Percentiles rank a stretch among this genome's conserved stretches.
phyloP scores from a whole-genome alignment of 2,113 vertebrate genomes.

The Isurus oxyrinchus region DNA sequence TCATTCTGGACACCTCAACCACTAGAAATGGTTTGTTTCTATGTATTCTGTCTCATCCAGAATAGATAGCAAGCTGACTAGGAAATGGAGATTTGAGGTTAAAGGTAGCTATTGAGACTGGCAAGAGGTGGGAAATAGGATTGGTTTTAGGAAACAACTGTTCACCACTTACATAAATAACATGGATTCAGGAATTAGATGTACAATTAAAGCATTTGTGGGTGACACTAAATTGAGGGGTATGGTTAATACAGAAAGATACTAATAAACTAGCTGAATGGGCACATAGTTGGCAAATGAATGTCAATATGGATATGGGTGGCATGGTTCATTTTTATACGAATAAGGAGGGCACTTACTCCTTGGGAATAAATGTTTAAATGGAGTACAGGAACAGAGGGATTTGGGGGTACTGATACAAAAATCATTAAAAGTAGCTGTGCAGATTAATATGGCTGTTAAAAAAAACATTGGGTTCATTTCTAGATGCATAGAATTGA shows the following conservation, averaged over 20 bases:
- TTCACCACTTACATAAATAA: not conserved
- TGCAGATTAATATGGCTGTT: too few relatives aligned
- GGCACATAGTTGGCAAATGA: not conserved
- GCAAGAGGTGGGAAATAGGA: not conserved
- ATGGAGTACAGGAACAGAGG: too few relatives aligned
- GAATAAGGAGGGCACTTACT: not conserved
- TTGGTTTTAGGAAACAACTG: not conserved
- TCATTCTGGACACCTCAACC: not conserved
- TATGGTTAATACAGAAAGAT: not conserved
- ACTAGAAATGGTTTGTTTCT: not conserved
- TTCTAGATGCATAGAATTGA: too few relatives aligned
- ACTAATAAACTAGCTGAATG: not conserved
- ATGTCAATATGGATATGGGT: not conserved
- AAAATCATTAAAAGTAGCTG: too few relatives aligned
- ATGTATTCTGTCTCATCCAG: not conserved
- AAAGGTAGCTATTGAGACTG: not conserved
- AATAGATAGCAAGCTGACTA: not conserved
- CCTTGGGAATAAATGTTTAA: not conserved
- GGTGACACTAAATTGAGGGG: too few relatives aligned
- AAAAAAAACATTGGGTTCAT: too few relatives aligned
- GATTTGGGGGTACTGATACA: too few relatives aligned
- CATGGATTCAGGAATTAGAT: not conserved
- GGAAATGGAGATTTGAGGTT: not conserved
- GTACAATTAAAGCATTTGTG: too few relatives aligned
- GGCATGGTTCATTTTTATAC: too few relatives aligned